phyloP scores from a whole-genome alignment of 2,888 invertebrate species.

The Diadromus collaris region DNA sequence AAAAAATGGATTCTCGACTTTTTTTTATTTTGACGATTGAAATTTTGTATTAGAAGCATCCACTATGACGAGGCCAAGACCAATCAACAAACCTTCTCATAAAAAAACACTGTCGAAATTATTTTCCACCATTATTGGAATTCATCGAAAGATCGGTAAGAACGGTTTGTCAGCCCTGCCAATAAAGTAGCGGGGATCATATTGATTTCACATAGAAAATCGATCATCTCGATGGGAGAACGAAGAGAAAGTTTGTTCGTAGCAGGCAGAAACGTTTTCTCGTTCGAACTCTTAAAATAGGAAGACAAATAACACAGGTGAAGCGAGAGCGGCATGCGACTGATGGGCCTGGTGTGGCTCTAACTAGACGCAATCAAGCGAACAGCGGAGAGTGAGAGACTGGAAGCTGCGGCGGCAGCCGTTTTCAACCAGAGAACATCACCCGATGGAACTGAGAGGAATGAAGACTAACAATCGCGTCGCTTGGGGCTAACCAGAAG shows the following conservation, averaged over 20 bases:
- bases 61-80: no score
- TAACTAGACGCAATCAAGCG: slow-evolving; percentile 80
- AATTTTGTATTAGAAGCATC: no score
- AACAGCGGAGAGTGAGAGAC: slow-evolving; percentile 62
- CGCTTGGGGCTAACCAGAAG: slow-evolving; percentile 79
- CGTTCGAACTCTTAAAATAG: slow-evolving; percentile 73
- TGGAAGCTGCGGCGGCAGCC: slow-evolving; percentile 63
- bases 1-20: no score
- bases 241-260: slow-evolving; percentile 3
- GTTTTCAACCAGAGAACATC: slow-evolving; percentile 34
- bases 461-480: slow-evolving; percentile 79
- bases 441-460: slow-evolving; percentile 65
- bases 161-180: no score
- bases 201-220: no score
- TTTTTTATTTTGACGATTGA: no score
- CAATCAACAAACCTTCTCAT: no score
- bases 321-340: slow-evolving; percentile 73
- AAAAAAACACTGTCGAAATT: no score
- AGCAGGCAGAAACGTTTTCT: slow-evolving; percentile 33
- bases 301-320: slow-evolving; percentile 77
- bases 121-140: no score
- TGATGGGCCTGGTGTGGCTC: slow-evolving; percentile 77
- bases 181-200: no score
- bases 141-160: no score
- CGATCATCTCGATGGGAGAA: neutral